Evolutionary conservation across 2,888 invertebrate genomes (phyloP).

Genomic region (Oeneis ivallda): DNA sequence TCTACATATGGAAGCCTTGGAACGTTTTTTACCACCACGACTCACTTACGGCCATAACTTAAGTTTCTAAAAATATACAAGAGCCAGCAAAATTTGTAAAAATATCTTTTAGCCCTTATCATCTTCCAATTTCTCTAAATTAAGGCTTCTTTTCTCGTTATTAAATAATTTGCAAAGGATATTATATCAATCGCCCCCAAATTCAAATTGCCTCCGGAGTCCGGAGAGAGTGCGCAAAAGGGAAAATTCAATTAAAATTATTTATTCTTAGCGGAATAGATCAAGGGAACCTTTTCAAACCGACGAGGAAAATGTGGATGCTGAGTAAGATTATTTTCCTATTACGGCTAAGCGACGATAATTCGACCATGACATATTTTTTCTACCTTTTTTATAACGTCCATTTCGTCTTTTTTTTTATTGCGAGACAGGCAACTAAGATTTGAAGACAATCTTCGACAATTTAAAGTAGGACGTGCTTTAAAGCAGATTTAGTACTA

Average conservation of each 20-base stretch:
- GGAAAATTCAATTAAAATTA: constrained; percentile 17
- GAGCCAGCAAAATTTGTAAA: background rate
- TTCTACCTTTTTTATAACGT: background rate
- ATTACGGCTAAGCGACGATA: background rate
- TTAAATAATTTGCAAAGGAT: constrained; percentile 26
- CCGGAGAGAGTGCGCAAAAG: background rate
- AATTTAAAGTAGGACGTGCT: too few relatives aligned
- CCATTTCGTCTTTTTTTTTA: background rate
- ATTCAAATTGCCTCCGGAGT: background rate
- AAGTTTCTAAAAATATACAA: background rate
- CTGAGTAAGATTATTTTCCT: background rate
- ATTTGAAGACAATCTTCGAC: too few relatives aligned
- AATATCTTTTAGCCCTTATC: background rate
- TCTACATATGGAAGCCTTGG: too few relatives aligned
- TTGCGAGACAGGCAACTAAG: too few relatives aligned
- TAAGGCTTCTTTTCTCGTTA: constrained; percentile 12
- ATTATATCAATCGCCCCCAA: constrained; percentile 26
- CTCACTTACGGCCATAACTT: too few relatives aligned
- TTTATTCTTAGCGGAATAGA: constrained; percentile 10
- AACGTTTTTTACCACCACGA: too few relatives aligned
- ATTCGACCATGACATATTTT: background rate
- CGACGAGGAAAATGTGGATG: background rate
- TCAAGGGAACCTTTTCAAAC: background rate
- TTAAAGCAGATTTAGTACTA: too few relatives aligned
- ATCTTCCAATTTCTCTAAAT: background rate